Base-by-base conservation (phyloP, 1,140 invertebrate genomes). In the Hermatobates lingyangjiaoensis region DNA sequence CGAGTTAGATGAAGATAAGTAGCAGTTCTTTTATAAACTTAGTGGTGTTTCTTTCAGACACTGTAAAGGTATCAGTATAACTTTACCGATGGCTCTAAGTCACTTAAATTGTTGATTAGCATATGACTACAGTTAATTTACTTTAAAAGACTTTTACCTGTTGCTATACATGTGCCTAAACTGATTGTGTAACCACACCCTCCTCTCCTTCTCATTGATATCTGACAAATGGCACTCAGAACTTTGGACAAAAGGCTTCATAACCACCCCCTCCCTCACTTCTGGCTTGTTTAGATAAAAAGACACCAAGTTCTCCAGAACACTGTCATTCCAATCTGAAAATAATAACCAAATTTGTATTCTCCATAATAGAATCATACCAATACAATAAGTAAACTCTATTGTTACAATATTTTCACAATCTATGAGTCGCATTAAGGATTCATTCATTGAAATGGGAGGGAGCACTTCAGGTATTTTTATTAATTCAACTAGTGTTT, bases 241-340 rank as follows among this genome's bases (percentile, higher is more conserved):
- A 25, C 70, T 57, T 26, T 66, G 70, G 26, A 92, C 67, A 65
- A 80, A 87, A 1, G 86, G 86, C 57, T 78, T 79, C 64, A 90
- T 67, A 54, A 85, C 69, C 15, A 76, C 63, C 53, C 72, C 68
- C 14, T 72, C 67, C 48, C 77, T 68, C 58, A 74, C 65, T 48
- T 62, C 54, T 1, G 87, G 85, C 18, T 65, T 60, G 65, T 88
- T 83, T 2, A 75, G 59, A 57, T 92, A 86, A 59, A 84, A 80
- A 53, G 78, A 76, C 1, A 93, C 60, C 12, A 95, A 61, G 56
- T 70, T 67, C 62, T 77, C 79, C 5, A 93, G 61, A 2, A 86
- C 80, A 39, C 81, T 74, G 50, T 87, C 80, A 70, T 94, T 92
- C 39, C 91, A 76, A 27, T 67, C 67, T 65, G 47, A 27, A 57